A percentile compares a stretch with the other conserved stretches of the same genome.
Evolutionary conservation across 2,113 vertebrate species (phyloP).

Genomic region (Indicator indicator): DNA sequence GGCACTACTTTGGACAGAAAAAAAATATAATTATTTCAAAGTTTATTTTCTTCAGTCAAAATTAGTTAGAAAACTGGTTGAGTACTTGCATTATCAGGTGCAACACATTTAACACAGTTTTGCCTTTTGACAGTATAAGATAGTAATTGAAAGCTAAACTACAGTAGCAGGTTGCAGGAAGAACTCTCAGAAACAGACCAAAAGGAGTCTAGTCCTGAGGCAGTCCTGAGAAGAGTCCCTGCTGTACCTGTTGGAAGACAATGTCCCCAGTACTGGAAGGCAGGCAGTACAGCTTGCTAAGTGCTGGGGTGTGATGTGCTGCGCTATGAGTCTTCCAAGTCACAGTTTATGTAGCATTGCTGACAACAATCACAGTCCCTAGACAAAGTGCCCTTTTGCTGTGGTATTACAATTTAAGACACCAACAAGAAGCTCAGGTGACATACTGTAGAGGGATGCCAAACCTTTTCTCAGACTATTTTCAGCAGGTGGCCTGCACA

Average conservation of each 20-base stretch:
- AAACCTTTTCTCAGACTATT: not conserved
- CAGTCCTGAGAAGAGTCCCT: not conserved
- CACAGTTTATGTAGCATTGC: not conserved
- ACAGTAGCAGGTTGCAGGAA: not conserved
- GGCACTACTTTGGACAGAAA: not conserved
- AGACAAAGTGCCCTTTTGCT: not conserved
- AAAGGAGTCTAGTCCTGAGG: not conserved
- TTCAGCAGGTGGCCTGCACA: not conserved
- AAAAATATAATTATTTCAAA: conserved; percentile 15
- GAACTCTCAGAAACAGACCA: not conserved
- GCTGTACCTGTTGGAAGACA: not conserved
- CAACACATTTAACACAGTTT: not conserved
- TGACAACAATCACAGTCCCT: not conserved
- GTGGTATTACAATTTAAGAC: not conserved
- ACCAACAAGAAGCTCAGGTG: not conserved
- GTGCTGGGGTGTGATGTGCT: not conserved
- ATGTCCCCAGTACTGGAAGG: not conserved
- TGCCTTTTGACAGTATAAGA: not conserved
- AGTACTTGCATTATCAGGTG: not conserved
- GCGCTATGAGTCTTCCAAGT: not conserved
- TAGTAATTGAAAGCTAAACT: not conserved
- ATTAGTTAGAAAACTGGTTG: conserved; percentile 6
- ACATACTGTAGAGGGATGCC: not conserved
- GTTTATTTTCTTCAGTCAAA: conserved; percentile 34
- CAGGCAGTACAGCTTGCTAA: not conserved